A percentile compares a stretch with the other conserved stretches of the same genome.
These are phyloP conservation scores for Mustelus asterias DNA, from an alignment of 2,113 vertebrate genomes.

Conservation along the genomic window DNA sequence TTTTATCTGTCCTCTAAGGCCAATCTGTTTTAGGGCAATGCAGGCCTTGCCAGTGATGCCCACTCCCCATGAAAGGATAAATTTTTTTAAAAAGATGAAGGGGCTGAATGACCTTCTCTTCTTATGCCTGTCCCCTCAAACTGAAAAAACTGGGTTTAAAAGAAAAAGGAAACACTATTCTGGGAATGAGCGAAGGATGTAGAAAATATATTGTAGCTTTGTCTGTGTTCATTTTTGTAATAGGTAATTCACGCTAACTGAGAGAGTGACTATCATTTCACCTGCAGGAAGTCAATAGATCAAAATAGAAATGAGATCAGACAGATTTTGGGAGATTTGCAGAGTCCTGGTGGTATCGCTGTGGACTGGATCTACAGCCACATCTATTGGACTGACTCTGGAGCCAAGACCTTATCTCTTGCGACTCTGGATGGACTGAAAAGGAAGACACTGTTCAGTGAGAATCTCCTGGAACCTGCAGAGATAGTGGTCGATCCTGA, in stretches of 20 bases:
- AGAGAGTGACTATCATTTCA: background rate
- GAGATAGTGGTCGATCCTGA: constrained; percentile 5
- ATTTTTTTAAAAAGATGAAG: background rate
- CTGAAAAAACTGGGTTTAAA: background rate
- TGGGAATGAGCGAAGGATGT: background rate
- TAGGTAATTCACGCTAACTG: background rate
- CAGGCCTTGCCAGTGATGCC: too few species aligned
- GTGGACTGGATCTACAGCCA: constrained; percentile 32
- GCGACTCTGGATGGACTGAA: constrained; percentile 29
- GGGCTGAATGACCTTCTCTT: background rate
- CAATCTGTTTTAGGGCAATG: too few species aligned
- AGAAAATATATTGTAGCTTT: background rate
- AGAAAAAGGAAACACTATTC: background rate
- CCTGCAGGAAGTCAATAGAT: background rate
- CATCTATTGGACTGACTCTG: constrained; percentile 21
- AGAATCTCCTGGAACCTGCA: background rate
- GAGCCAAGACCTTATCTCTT: background rate
- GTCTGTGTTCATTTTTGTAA: background rate
- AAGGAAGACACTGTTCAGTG: constrained; percentile 23
- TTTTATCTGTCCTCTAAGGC: too few species aligned
- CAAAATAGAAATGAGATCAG: background rate
- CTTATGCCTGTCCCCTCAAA: background rate
- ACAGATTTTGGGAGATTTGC: background rate
- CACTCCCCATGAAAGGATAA: too few species aligned
- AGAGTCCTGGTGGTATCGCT: constrained; percentile 4